A percentile compares a stretch with the other conserved stretches of the same genome.
These are phyloP conservation scores for Campoplex capitator DNA, from an alignment of 2,888 invertebrate species.

Conservation along the genomic window DNA sequence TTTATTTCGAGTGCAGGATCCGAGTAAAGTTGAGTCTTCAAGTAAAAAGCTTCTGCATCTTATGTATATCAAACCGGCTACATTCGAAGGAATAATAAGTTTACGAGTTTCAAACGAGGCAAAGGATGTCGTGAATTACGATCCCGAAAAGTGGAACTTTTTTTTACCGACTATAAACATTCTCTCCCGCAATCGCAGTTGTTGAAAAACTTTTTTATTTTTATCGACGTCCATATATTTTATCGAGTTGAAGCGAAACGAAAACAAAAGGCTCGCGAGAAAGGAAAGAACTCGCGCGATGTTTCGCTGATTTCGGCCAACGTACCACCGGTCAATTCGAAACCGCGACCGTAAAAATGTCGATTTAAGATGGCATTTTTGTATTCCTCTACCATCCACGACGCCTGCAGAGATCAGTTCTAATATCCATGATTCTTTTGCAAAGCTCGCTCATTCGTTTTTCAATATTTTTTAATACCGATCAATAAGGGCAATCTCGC, in stretches of 20 bases:
- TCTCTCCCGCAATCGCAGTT: conserved; percentile 34
- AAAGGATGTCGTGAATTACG: conserved; percentile 38
- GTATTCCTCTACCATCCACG: conserved; percentile 33
- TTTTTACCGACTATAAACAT: conserved; percentile 45
- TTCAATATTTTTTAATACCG: conserved; percentile 38
- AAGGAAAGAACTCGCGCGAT: conserved; percentile 43
- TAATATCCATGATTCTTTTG: conserved; percentile 13
- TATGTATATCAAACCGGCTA: not conserved
- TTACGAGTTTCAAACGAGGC: conserved; percentile 43
- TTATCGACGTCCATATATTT: conserved; percentile 63
- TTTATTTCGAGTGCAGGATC: conserved; percentile 7
- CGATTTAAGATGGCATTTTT: conserved; percentile 61
- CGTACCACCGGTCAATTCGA: conserved; percentile 26
- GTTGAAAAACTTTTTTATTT: conserved; percentile 53
- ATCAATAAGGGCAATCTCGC: conserved; percentile 49
- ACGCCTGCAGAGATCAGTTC: conserved; percentile 29
- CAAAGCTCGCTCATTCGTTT: not conserved
- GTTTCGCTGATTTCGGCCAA: conserved; percentile 63
- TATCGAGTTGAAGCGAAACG: conserved; percentile 44
- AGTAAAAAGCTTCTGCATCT: not conserved
- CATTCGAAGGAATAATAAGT: conserved; percentile 15
- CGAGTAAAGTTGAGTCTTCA: not conserved
- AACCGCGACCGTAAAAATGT: conserved; percentile 57
- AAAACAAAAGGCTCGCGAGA: conserved; percentile 22
- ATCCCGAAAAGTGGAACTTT: conserved; percentile 34